Evolutionary conservation across 2,888 invertebrate species (phyloP).

Genomic region (Blomia tropicalis): DNA sequence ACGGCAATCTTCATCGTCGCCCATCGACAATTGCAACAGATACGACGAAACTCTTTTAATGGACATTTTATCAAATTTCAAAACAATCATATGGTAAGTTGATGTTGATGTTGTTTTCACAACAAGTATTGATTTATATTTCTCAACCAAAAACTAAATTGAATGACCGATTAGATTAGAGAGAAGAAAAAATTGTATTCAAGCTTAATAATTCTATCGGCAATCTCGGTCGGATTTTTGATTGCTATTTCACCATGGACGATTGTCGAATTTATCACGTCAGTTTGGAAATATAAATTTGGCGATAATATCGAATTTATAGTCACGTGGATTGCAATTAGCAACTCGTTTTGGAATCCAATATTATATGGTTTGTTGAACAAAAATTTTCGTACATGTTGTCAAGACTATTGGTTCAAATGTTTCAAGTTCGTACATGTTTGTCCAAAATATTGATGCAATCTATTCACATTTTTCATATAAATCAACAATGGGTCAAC

Average conservation of each 20-base stretch:
- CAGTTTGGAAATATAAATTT: slow-evolving; percentile 68
- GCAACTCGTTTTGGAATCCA: slow-evolving; percentile 54
- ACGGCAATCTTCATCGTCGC: slow-evolving; percentile 76
- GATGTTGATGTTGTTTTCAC: neutral
- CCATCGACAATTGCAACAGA: slow-evolving; percentile 51
- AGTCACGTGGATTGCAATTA: slow-evolving; percentile 68
- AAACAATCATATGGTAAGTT: slow-evolving; percentile 17
- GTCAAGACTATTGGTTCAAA: neutral
- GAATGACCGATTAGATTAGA: neutral
- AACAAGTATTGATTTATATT: neutral
- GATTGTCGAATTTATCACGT: slow-evolving; percentile 74
- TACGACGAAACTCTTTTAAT: slow-evolving; percentile 9
- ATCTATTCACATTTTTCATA: no score
- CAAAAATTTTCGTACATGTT: slow-evolving; percentile 1
- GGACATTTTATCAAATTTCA: slow-evolving; percentile 5
- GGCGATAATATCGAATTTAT: slow-evolving; percentile 65
- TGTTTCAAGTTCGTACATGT: neutral
- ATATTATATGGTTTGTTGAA: slow-evolving; percentile 1
- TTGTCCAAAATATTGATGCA: neutral
- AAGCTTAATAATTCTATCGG: slow-evolving; percentile 69
- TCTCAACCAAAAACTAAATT: neutral
- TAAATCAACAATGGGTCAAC: no score
- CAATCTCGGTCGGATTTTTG: slow-evolving; percentile 75
- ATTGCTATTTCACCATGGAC: slow-evolving; percentile 80
- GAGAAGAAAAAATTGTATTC: slow-evolving; percentile 24